Percentiles rank a stretch among this genome's conserved stretches.
Conservation (phyloP, 2,888 invertebrate species). For the Cataglyphis altisquamis region DNA sequence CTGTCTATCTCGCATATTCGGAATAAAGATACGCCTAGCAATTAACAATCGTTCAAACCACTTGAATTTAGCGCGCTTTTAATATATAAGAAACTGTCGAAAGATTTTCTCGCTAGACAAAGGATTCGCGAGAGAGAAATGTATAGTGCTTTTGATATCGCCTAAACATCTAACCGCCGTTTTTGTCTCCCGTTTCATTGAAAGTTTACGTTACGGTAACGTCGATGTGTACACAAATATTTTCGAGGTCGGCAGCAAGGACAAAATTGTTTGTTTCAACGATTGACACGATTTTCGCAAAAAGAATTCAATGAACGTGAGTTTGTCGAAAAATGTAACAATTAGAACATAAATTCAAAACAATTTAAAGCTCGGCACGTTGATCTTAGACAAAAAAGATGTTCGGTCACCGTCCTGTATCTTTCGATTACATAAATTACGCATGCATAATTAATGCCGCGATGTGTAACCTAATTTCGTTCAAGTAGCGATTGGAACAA, state of each 20-base stretch:
- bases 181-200: background rate
- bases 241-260: constrained; percentile 21
- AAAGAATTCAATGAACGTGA: background rate
- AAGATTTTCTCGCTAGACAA: background rate
- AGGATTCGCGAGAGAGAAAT: background rate
- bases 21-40: too few relatives aligned
- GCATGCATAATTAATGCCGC: constrained; percentile 14
- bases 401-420: background rate
- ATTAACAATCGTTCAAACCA: background rate
- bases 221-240: background rate
- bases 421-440: constrained; percentile 40
- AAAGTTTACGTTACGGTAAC: background rate
- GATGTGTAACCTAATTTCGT: constrained; percentile 53
- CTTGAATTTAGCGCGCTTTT: constrained; percentile 34
- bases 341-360: background rate
- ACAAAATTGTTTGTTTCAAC: background rate
- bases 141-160: background rate
- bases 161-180: background rate
- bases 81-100: background rate
- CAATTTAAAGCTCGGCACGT: background rate
- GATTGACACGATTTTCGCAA: background rate
- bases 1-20: too few relatives aligned
- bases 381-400: too few relatives aligned
- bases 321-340: background rate
- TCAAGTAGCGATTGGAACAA: constrained; percentile 54